These are phyloP conservation scores for Chionodraco myersi DNA, from an alignment of 2,113 vertebrate species.

Conservation along the genomic window DNA sequence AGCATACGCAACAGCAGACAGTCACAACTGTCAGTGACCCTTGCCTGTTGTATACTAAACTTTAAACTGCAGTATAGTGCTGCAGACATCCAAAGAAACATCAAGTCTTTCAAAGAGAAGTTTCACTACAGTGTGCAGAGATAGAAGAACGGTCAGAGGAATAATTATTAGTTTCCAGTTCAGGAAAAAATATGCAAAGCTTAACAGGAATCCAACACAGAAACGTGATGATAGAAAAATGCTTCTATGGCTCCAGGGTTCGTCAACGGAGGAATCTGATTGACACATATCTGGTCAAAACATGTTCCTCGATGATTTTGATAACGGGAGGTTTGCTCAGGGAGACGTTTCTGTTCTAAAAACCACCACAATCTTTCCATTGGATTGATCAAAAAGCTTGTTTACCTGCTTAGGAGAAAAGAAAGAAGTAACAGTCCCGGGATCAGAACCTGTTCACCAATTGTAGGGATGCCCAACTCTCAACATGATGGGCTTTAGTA, in stretches of 20 bases:
- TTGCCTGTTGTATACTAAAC: background rate
- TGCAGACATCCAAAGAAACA: background rate
- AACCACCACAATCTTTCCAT: slow-evolving; percentile 20
- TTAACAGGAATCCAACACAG: slow-evolving; percentile 38
- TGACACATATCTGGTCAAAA: slow-evolving; percentile 20
- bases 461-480: slow-evolving; percentile 85
- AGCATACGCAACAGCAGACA: slow-evolving; percentile 59
- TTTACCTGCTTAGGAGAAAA: slow-evolving; percentile 86
- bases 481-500: slow-evolving; percentile 71
- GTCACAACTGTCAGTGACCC: slow-evolving; percentile 32
- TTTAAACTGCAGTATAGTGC: background rate
- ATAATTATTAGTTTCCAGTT: slow-evolving; percentile 31
- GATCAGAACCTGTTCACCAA: slow-evolving; percentile 87
- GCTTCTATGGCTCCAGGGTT: slow-evolving; percentile 15
- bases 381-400: slow-evolving; percentile 15
- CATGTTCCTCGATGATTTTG: background rate
- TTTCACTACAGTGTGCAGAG: slow-evolving; percentile 13
- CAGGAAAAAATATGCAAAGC: slow-evolving; percentile 32
- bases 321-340: slow-evolving; percentile 17
- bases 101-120: background rate
- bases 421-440: slow-evolving; percentile 85
- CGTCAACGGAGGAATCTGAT: slow-evolving; percentile 12
- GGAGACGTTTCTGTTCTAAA: slow-evolving; percentile 17
- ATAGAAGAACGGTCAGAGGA: background rate
- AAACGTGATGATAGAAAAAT: background rate